phyloP scores from a whole-genome alignment of 2,113 vertebrate species.

The Mesembrinibis cayennensis region DNA sequence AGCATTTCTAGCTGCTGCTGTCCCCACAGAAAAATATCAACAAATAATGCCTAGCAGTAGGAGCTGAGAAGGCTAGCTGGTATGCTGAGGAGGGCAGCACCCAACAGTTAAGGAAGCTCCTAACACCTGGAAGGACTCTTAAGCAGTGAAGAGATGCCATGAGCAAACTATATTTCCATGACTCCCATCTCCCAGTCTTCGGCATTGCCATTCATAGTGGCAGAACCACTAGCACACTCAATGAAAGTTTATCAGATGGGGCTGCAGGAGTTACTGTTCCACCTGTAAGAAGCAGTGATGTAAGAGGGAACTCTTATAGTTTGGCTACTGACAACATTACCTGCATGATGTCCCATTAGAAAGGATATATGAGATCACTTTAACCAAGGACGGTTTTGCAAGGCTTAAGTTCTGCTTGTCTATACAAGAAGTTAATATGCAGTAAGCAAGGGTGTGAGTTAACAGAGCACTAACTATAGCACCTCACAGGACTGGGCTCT shows the following conservation, averaged over 20 bases:
- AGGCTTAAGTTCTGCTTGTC: constrained; percentile 8
- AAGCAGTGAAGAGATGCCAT: background rate
- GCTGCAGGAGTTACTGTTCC: background rate
- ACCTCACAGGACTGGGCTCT: background rate
- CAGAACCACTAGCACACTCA: background rate
- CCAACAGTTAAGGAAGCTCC: background rate
- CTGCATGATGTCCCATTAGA: background rate
- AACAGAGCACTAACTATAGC: background rate
- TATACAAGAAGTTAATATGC: background rate
- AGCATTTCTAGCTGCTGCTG: background rate
- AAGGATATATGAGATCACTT: background rate
- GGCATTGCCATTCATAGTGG: background rate
- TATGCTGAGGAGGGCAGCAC: background rate
- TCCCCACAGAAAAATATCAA: background rate
- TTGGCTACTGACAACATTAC: background rate
- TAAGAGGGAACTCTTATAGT: background rate
- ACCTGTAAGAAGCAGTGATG: background rate
- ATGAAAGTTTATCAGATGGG: background rate
- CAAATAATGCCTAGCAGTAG: background rate
- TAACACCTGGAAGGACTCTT: background rate
- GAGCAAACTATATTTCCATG: background rate
- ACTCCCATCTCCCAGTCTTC: background rate
- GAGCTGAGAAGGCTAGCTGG: background rate
- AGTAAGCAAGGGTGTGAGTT: background rate
- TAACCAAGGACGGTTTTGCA: background rate